Evolutionary conservation across 2,797 vertebrate genomes (phyloP), one percentile per base, ranked within the genome.

Genomic region (Enteromius anoplus): DNA sequence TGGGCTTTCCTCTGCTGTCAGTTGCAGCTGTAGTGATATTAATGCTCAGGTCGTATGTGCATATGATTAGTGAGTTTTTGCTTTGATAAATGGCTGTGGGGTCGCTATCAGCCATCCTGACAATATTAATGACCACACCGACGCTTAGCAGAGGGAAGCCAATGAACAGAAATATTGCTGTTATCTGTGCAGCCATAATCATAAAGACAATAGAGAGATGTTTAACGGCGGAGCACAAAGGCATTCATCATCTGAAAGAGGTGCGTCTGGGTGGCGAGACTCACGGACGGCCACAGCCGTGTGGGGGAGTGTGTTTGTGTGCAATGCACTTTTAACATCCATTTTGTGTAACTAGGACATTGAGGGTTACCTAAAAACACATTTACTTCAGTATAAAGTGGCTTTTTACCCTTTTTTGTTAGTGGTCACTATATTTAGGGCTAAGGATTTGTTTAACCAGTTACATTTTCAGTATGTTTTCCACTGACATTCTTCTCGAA

Each of bases 81-180:
- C 42, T 66, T 40, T 83, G 88, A 89, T 82, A 64, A 84, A 89
- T 82, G 60, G 73, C 23, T 49, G 65, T 37, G 70, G 17, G 29
- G 83, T 82, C 37, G 51, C 80, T 85, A 86, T 78, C 71, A 49
- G 81, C 78, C 66, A 64, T 82, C 78, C 47, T 40, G 75, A 81
- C 34, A 69, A 85, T 87, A 89, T 86, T 86, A 89, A 89, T 87
- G 83, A 79, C 73, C 82, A 29, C 45, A 71, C 29, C 15, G 80
- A 58, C 73, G 9, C 58, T 83, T 76, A 83, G 81, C 81, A 83
- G 81, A 83, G 73, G 49, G 26, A 77, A 77, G 73, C 73, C 81
- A 86, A 81, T 85, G 85, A 86, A 81, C 86, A 86, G 87, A 89
- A 87, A 87, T 89, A 89, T 89, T 86, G 79, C 81, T 84, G 85